phyloP scores from a whole-genome alignment of 1,140 invertebrate species.

The Calosoma granatense region DNA sequence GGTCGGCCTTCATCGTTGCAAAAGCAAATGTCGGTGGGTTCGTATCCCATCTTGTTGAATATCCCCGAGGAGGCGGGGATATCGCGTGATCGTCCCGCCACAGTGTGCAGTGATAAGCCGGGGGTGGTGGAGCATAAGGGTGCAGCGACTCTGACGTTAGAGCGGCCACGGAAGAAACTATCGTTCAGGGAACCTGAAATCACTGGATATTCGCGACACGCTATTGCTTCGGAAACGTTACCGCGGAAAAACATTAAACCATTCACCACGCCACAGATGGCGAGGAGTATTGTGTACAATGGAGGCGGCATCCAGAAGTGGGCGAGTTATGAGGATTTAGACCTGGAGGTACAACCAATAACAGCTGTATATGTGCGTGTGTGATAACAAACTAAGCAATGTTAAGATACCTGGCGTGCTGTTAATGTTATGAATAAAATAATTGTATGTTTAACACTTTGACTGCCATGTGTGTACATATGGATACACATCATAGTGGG shows the following conservation, averaged over 20 bases:
- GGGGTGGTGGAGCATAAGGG: slow-evolving; percentile 29
- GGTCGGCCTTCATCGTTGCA: slow-evolving; percentile 16
- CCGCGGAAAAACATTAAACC: slow-evolving; percentile 10
- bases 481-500: no score
- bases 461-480: no score
- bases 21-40: slow-evolving; percentile 30
- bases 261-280: background rate
- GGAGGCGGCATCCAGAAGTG: background rate
- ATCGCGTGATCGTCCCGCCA: slow-evolving; percentile 34
- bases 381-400: background rate
- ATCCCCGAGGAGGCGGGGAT: slow-evolving; percentile 33
- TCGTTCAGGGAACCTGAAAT: slow-evolving; percentile 77
- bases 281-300: slow-evolving; percentile 7
- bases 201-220: slow-evolving; percentile 26
- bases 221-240: slow-evolving; percentile 10
- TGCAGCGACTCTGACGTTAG: slow-evolving; percentile 38
- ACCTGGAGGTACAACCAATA: slow-evolving; percentile 4
- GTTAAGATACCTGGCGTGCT: background rate
- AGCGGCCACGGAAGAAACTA: slow-evolving; percentile 70
- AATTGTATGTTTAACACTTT: no score
- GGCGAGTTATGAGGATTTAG: slow-evolving; percentile 9
- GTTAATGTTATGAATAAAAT: background rate
- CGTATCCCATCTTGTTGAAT: slow-evolving; percentile 30
- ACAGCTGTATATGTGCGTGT: no score
- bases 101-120: slow-evolving; percentile 32